Evolutionary conservation across 1,140 invertebrate species (phyloP).

Genomic region (Neodiprion virginianus): DNA sequence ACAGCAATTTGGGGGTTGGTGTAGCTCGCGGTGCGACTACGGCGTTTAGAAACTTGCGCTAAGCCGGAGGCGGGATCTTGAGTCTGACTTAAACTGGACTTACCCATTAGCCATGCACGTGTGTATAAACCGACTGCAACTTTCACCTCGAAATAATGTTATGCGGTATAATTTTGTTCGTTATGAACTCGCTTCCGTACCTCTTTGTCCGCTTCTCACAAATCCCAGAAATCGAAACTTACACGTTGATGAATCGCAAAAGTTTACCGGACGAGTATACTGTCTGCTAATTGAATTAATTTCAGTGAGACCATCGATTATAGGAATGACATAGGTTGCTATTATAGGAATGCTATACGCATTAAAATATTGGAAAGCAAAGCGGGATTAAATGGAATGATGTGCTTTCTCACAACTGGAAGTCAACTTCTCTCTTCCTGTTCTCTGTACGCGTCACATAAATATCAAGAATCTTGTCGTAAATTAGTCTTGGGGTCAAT

Average conservation of each 20-base stretch:
- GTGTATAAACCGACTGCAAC: neutral
- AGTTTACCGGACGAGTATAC: neutral
- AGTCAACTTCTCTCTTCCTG: too few species aligned
- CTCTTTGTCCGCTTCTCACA: neutral
- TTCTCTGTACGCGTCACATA: too few species aligned
- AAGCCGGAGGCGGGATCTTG: neutral
- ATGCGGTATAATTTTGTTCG: neutral
- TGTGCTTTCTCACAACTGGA: too few species aligned
- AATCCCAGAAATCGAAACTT: neutral
- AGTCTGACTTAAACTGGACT: neutral
- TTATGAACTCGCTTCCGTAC: neutral
- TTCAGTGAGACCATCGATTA: too few species aligned
- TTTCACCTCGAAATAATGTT: neutral
- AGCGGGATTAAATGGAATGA: too few species aligned
- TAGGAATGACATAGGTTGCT: too few species aligned
- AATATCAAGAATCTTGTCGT: too few species aligned
- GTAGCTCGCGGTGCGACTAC: neutral
- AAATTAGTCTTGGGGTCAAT: too few species aligned
- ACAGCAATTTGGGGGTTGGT: neutral
- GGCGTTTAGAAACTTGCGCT: neutral
- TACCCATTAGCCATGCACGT: neutral
- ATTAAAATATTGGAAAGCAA: too few species aligned
- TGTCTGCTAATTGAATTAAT: too few species aligned
- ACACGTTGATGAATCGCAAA: neutral
- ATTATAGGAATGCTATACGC: too few species aligned